A percentile compares a stretch with the other conserved stretches of the same genome.
phyloP scores from a whole-genome alignment of 2,113 vertebrate species.

The Petroica traversi region DNA sequence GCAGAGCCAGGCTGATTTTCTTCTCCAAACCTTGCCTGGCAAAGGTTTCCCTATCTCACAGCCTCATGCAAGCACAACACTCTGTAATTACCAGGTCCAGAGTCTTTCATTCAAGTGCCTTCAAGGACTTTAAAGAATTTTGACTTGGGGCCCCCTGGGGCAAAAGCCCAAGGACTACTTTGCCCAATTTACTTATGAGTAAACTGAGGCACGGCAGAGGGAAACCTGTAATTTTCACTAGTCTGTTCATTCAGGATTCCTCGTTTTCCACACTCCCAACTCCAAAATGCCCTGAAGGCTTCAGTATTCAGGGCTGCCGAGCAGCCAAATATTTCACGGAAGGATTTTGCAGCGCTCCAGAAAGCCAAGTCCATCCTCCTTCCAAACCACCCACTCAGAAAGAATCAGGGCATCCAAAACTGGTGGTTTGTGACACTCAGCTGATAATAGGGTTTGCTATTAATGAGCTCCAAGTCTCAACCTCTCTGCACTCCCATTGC shows the following conservation, averaged over 20 bases:
- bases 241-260: slow-evolving; percentile 46
- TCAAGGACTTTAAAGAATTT: slow-evolving; percentile 57
- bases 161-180: slow-evolving; percentile 14
- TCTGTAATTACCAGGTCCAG: slow-evolving; percentile 38
- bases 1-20: slow-evolving; percentile 19
- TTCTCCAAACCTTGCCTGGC: slow-evolving; percentile 30
- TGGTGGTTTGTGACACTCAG: slow-evolving; percentile 16
- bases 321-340: not conserved
- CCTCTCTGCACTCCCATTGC: not conserved
- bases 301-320: slow-evolving; percentile 42
- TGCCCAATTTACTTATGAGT: slow-evolving; percentile 56
- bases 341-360: not conserved
- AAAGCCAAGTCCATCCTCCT: slow-evolving; percentile 16
- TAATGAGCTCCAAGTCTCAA: slow-evolving; percentile 10
- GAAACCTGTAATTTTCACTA: slow-evolving; percentile 63
- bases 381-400: slow-evolving; percentile 40
- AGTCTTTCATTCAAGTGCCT: slow-evolving; percentile 61
- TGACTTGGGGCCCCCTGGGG: slow-evolving; percentile 30
- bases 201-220: slow-evolving; percentile 53
- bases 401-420: slow-evolving; percentile 61
- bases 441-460: slow-evolving; percentile 28
- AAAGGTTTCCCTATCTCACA: slow-evolving; percentile 51
- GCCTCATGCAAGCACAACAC: slow-evolving; percentile 4
- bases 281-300: slow-evolving; percentile 31
- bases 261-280: slow-evolving; percentile 46